Evolutionary conservation across 2,888 invertebrate species (phyloP).

Genomic region (Acanthoscelides obtectus): DNA sequence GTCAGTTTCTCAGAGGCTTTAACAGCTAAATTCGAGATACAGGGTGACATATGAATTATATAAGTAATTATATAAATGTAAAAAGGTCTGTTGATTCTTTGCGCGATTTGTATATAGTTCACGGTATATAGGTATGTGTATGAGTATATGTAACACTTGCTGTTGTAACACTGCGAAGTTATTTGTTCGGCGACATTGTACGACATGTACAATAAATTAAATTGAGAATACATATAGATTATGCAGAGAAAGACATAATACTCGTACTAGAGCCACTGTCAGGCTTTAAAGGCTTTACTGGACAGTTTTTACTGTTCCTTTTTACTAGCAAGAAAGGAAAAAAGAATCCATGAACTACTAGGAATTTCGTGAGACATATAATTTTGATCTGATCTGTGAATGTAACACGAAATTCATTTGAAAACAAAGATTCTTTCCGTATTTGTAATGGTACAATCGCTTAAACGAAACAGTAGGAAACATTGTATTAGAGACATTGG

Average conservation of each 20-base stretch:
- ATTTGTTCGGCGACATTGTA: no score
- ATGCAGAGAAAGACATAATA: no score
- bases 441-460: constrained; percentile 13
- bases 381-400: not conserved
- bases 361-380: no score
- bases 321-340: no score
- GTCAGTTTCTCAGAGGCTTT: not conserved
- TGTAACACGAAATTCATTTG: not conserved
- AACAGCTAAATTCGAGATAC: not conserved
- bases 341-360: no score
- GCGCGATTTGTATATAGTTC: not conserved
- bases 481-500: constrained; percentile 14
- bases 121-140: not conserved
- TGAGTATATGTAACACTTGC: not conserved
- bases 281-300: no score
- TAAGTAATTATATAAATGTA: not conserved
- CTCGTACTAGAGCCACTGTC: no score
- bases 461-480: constrained; percentile 6
- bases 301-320: no score
- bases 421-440: not conserved
- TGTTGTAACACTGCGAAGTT: not conserved
- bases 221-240: no score
- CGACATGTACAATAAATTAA: no score
- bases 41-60: not conserved
- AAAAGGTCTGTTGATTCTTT: not conserved